Evolutionary conservation across 2,888 invertebrate genomes (phyloP).

Genomic region (Mallateleia sp.): DNA sequence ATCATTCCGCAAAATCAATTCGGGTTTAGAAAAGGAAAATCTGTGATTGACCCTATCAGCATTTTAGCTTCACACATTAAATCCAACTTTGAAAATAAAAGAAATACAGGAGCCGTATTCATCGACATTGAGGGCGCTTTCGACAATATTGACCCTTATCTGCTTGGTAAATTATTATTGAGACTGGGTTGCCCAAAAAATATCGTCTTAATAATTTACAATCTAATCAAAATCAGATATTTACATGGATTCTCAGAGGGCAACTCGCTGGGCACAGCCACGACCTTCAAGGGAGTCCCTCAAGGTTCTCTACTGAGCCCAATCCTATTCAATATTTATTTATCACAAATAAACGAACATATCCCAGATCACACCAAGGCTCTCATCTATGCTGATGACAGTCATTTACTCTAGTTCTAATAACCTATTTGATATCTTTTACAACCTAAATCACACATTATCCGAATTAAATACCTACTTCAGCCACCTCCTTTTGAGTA

Average conservation of each 20-base stretch:
- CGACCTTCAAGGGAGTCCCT: background rate
- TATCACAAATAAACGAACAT: background rate
- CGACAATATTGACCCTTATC: slow-evolving; percentile 24
- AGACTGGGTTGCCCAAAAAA: background rate
- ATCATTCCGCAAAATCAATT: slow-evolving; percentile 18
- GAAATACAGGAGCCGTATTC: background rate
- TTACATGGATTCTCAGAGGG: background rate
- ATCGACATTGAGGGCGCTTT: slow-evolving; percentile 31
- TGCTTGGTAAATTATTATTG: background rate
- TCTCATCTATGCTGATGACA: no score
- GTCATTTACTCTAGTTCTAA: no score
- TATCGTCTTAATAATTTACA: slow-evolving; percentile 1
- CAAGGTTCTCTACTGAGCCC: slow-evolving; percentile 27
- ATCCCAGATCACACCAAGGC: no score
- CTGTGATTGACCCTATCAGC: background rate
- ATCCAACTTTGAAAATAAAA: background rate
- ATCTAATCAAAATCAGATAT: slow-evolving; percentile 11
- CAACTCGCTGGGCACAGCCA: background rate
- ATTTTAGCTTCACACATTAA: background rate
- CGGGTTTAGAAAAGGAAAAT: slow-evolving; percentile 26
- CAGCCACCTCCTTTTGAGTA: no score
- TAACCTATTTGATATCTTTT: no score
- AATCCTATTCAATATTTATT: slow-evolving; percentile 15
- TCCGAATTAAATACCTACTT: no score
- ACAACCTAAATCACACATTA: no score